Evolutionary conservation across 2,888 invertebrate genomes (phyloP).

Genomic region (Aleiodes alternator): DNA sequence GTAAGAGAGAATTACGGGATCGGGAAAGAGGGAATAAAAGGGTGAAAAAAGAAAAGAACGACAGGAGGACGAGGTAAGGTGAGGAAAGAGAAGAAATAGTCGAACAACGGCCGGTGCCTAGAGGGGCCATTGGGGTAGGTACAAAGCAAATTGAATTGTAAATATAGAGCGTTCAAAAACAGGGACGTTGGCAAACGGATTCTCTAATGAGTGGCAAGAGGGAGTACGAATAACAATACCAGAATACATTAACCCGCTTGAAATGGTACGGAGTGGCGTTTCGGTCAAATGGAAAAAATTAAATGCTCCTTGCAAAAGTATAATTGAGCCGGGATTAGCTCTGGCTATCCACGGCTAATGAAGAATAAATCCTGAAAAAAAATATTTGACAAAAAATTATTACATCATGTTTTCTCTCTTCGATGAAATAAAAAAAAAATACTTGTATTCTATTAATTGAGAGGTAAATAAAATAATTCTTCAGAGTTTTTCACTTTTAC

Average conservation of each 20-base stretch:
- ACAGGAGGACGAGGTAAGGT: constrained; percentile 32
- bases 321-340: constrained; percentile 61
- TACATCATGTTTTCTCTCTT: constrained; percentile 33
- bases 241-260: constrained; percentile 65
- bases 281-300: constrained; percentile 52
- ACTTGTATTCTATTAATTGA: too few relatives aligned
- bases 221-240: constrained; percentile 66
- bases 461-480: too few relatives aligned
- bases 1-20: constrained; percentile 17
- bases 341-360: constrained; percentile 54
- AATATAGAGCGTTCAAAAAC: constrained; percentile 69
- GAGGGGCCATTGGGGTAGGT: constrained; percentile 48
- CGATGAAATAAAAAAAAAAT: constrained; percentile 22
- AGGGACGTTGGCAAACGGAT: constrained; percentile 64
- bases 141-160: constrained; percentile 70
- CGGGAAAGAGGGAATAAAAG: constrained; percentile 7
- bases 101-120: constrained; percentile 44
- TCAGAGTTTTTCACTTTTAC: too few relatives aligned
- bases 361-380: constrained; percentile 55
- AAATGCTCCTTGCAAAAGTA: constrained; percentile 54
- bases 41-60: constrained; percentile 17
- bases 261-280: constrained; percentile 54
- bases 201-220: constrained; percentile 64
- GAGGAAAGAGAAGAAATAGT: constrained; percentile 30
- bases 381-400: constrained; percentile 21